Conservation (phyloP, 2,113 vertebrate genomes). For the Sinosuthora webbiana region DNA sequence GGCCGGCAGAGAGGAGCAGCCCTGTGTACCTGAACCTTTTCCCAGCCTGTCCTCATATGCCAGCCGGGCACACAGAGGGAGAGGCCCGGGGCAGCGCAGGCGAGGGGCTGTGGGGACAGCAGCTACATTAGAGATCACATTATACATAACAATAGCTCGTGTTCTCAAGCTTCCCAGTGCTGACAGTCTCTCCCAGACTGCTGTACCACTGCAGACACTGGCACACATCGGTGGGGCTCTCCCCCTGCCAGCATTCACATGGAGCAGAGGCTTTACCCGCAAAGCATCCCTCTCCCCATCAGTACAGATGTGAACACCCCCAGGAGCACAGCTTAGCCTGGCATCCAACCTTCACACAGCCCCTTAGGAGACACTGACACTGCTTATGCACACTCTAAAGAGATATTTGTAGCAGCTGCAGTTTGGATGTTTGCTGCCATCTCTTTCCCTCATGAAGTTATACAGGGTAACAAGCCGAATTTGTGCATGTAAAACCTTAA, state of each 20-base stretch:
- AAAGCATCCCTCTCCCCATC: background rate
- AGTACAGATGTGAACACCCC: background rate
- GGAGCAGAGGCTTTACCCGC: background rate
- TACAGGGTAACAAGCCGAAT: background rate
- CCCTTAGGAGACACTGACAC: background rate
- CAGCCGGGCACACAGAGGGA: background rate
- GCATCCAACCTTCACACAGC: background rate
- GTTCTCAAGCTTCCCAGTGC: background rate
- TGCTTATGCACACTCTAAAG: background rate
- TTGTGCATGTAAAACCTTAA: background rate
- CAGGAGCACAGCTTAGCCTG: background rate
- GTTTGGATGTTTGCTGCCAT: background rate
- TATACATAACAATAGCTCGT: accelerated
- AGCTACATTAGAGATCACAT: accelerated
- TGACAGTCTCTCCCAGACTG: background rate
- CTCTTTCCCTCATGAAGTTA: background rate
- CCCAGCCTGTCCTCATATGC: background rate
- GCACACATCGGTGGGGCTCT: background rate
- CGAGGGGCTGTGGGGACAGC: background rate
- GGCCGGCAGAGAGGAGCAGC: too few species aligned
- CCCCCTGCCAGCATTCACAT: accelerated
- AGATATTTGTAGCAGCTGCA: background rate
- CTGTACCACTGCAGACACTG: background rate
- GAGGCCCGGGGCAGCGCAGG: accelerated
- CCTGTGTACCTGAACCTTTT: background rate